These are phyloP conservation scores for Atlantisia rogersi DNA, from an alignment of 2,113 vertebrate genomes.

Conservation along the genomic window DNA sequence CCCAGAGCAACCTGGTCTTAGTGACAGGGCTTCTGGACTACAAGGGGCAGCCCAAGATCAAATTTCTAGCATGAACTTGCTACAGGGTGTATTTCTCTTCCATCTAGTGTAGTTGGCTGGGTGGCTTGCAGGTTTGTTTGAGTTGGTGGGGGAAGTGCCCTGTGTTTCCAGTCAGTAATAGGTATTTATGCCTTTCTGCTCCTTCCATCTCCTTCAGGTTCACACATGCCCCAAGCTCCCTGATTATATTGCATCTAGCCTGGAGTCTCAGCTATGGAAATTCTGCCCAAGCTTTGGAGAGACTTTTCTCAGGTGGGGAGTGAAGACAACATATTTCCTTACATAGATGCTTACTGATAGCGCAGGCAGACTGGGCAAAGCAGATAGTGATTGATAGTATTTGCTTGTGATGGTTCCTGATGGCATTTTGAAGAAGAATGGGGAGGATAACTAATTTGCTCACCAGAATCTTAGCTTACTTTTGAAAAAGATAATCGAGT, in stretches of 20 bases:
- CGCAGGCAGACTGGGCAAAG: neutral
- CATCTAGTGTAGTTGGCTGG: neutral
- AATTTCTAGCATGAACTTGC: neutral
- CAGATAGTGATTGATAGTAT: constrained; percentile 19
- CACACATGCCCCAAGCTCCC: neutral
- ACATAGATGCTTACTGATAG: neutral
- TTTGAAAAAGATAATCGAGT: constrained; percentile 34
- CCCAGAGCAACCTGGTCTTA: neutral
- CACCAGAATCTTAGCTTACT: neutral
- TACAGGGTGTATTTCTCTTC: neutral
- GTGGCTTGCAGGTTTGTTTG: neutral
- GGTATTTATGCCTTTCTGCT: neutral
- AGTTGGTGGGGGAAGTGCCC: neutral
- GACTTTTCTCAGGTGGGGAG: neutral
- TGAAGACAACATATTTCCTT: neutral
- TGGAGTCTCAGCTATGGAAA: neutral
- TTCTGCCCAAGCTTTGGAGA: neutral
- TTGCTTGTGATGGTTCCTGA: constrained; percentile 36
- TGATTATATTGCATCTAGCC: neutral
- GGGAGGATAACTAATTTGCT: constrained; percentile 39
- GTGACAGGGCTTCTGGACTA: neutral
- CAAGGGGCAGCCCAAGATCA: neutral
- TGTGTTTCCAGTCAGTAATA: neutral
- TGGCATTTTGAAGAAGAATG: constrained; percentile 38
- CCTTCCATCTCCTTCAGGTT: neutral